Conservation (phyloP, 2,113 vertebrate species). For the Telmatochromis bifrenatus region DNA sequence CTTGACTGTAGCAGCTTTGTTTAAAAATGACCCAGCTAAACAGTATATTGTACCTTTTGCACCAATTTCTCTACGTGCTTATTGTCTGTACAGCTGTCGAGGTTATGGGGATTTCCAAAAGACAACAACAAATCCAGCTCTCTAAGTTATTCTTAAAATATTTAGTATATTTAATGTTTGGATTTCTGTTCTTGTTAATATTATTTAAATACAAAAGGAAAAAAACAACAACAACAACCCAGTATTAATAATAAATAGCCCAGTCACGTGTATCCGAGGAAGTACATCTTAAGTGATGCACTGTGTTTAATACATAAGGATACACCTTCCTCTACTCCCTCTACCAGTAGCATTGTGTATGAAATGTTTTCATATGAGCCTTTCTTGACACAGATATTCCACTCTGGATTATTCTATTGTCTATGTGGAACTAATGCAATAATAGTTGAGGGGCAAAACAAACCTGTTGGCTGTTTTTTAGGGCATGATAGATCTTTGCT, state of each 20-base stretch:
- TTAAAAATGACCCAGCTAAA: not conserved
- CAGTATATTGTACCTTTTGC: not conserved
- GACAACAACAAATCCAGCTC: not conserved
- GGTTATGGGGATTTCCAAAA: not conserved
- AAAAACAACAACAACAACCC: not conserved
- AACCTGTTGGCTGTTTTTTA: conserved; percentile 18
- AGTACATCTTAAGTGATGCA: not conserved
- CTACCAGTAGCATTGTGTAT: conserved; percentile 7
- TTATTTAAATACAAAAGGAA: not conserved
- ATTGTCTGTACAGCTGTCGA: not conserved
- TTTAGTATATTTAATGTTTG: not conserved
- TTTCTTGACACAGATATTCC: not conserved
- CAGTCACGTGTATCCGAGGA: not conserved
- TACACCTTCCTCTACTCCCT: not conserved
- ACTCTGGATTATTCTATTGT: not conserved
- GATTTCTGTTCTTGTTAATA: not conserved
- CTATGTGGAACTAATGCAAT: conserved; percentile 38
- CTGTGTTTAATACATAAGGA: not conserved
- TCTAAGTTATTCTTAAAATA: not conserved
- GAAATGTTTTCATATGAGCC: not conserved
- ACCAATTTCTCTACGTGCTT: not conserved
- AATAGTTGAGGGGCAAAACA: conserved; percentile 2
- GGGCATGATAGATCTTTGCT: conserved; percentile 13
- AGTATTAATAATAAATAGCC: not conserved
- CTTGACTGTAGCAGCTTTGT: not conserved